Evolutionary conservation across 2,888 invertebrate genomes (phyloP), one percentile per base, ranked within the genome.

Genomic region (Arenicola marina): DNA sequence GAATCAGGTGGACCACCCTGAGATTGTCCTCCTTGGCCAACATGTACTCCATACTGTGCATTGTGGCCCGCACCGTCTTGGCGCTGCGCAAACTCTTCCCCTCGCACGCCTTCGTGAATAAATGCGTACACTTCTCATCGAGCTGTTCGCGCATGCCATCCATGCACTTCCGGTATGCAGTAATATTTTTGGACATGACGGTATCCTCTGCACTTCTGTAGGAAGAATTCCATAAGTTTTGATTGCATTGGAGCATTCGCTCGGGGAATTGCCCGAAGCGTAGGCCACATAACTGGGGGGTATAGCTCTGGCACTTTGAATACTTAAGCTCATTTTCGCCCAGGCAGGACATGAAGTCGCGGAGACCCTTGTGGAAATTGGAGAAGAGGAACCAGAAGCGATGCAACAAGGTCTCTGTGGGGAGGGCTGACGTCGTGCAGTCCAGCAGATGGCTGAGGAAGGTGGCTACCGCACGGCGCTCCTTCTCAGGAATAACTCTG

Each of bases 401-500:
- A 45, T 63, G 59, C 28, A 65, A 38, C 46, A 66, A 58, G 33
- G 58, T 48, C 44, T 63, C 66, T 2, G 63, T 64, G n/a, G 66
- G 63, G 21, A 66, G 54, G 2, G 31, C 18, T 2, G 31, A 28
- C 34, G 61, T 24, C 0, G 61, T 29, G 28, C 66, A 66, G 4
- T 26, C 15, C 18, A 62, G 45, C 15, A 62, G 45, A 21, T 38
- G 43, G 21, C 43, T 15, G 2, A 62, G 57, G 38, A 32, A 61
- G 18, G n/a, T 15, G 11, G 31, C 4, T 3, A 57, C 31, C 24
- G 45, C 46, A 15, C 7, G 4, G 4, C 15, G 7, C 26, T 57
- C 57, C n/a, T n/a, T 24, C 28, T 26, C 11, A 4, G 57, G 57
- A 4, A 57, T 15, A 18, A 7, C 29, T 46, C 57, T 57, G 57